Evolutionary conservation across 1,140 invertebrate genomes (phyloP).

Genomic region (Drosophila equinoxialis): DNA sequence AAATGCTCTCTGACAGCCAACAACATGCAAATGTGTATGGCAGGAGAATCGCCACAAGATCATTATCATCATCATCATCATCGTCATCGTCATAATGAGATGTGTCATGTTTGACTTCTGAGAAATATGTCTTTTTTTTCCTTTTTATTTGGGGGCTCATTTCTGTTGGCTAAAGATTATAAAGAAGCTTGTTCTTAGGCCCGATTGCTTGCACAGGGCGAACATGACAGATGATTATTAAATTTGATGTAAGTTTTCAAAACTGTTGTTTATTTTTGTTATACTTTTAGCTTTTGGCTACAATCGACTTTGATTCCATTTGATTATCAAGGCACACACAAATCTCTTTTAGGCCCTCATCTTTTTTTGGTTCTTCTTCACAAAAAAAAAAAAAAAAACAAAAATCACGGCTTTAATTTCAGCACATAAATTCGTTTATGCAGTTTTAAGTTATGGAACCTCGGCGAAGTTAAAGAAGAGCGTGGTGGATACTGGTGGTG

Average conservation of each 20-base stretch:
- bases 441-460: conserved; percentile 65
- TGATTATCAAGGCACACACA: not conserved
- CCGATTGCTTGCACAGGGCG: conserved; percentile 27
- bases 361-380: not conserved
- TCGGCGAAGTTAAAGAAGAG: not conserved
- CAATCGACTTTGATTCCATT: conserved; percentile 2
- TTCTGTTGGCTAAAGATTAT: conserved; percentile 19
- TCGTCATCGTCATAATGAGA: conserved; percentile 69
- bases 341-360: not conserved
- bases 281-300: not conserved
- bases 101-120: conserved; percentile 75
- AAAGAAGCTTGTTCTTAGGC: conserved; percentile 28
- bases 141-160: conserved; percentile 25
- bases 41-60: conserved; percentile 43
- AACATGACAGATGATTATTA: conserved; percentile 71
- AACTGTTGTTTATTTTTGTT: not conserved
- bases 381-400: not conserved
- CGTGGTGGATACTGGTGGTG: too few species aligned
- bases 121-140: conserved; percentile 47
- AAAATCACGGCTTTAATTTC: conserved; percentile 62
- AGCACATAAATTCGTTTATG: conserved; percentile 63
- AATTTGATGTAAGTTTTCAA: conserved; percentile 34
- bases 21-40: conserved; percentile 30
- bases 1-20: conserved; percentile 71
- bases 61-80: conserved; percentile 58